A percentile compares a stretch with the other conserved stretches of the same genome.
These are phyloP conservation scores for Neosalanx taihuensis DNA, from an alignment of 2,797 vertebrate genomes.

Conservation along the genomic window DNA sequence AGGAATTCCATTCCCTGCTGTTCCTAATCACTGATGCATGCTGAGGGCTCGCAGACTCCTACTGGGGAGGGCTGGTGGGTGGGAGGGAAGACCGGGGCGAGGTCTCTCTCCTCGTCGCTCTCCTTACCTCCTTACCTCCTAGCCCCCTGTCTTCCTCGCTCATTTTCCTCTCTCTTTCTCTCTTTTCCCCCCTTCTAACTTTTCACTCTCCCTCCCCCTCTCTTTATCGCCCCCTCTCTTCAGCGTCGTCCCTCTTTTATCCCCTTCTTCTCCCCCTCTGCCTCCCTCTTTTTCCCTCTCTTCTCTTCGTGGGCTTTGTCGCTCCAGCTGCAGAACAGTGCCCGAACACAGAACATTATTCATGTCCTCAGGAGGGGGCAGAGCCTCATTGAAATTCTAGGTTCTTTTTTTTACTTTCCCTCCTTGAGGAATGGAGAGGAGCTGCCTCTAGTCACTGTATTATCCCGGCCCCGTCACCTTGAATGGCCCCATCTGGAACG, in stretches of 20 bases:
- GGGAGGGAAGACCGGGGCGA: no score
- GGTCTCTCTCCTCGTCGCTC: neutral
- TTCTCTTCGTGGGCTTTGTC: conserved; percentile 65
- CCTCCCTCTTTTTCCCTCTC: conserved; percentile 52
- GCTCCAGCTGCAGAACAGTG: conserved; percentile 68
- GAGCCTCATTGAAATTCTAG: conserved; percentile 78
- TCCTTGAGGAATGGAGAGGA: conserved; percentile 58
- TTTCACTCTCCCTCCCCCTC: neutral
- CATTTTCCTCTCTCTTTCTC: neutral
- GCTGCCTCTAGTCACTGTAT: conserved; percentile 56
- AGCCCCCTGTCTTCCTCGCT: neutral
- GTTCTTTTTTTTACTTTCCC: conserved; percentile 36
- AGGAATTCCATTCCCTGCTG: conserved; percentile 53
- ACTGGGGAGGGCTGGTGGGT: neutral
- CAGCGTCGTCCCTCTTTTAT: conserved; percentile 52
- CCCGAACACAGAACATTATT: conserved; percentile 74
- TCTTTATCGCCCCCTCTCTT: no score
- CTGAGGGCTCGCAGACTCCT: conserved; percentile 18
- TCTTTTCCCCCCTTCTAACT: no score
- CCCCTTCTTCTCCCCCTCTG: conserved; percentile 39
- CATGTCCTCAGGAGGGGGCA: conserved; percentile 65
- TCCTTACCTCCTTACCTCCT: neutral
- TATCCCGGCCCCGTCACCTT: conserved; percentile 65
- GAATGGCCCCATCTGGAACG: conserved; percentile 53
- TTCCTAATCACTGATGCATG: conserved; percentile 46